Evolutionary conservation across 2,888 invertebrate species (phyloP).

Genomic region (Dinocampus coccinellae): DNA sequence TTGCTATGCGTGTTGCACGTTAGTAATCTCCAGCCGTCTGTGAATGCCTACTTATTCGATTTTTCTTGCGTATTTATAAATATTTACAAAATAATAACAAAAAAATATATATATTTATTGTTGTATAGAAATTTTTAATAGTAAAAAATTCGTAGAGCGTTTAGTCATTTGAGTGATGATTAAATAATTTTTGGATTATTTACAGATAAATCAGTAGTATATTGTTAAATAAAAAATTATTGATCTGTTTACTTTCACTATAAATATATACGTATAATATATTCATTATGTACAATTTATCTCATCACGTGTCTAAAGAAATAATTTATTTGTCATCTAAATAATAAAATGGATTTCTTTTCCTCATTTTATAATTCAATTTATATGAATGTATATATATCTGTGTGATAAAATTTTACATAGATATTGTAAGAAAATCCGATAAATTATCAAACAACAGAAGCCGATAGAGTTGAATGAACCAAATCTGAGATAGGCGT

Average conservation of each 20-base stretch:
- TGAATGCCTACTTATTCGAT: neutral
- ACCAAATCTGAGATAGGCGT: slow-evolving; percentile 5
- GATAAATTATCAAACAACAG: slow-evolving; percentile 28
- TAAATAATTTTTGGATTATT: neutral
- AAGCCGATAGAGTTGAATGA: slow-evolving; percentile 23
- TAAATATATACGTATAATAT: slow-evolving; percentile 17
- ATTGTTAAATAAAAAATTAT: slow-evolving; percentile 45
- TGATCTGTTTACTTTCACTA: slow-evolving; percentile 50
- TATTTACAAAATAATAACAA: neutral
- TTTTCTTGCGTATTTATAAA: neutral
- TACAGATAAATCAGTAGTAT: slow-evolving; percentile 25
- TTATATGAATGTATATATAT: neutral
- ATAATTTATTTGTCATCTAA: neutral
- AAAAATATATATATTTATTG: neutral
- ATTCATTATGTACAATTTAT: slow-evolving; percentile 19
- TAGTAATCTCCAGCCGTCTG: neutral
- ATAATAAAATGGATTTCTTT: neutral
- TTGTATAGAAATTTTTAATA: neutral
- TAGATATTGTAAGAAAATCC: slow-evolving; percentile 10
- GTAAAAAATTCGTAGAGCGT: neutral
- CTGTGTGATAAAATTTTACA: slow-evolving; percentile 11
- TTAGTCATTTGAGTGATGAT: neutral
- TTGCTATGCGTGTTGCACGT: slow-evolving; percentile 14
- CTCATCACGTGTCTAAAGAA: slow-evolving; percentile 15
- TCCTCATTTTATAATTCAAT: no score